These are phyloP conservation scores for Todus mexicanus DNA, from an alignment of 2,797 vertebrate genomes.

Conservation along the genomic window DNA sequence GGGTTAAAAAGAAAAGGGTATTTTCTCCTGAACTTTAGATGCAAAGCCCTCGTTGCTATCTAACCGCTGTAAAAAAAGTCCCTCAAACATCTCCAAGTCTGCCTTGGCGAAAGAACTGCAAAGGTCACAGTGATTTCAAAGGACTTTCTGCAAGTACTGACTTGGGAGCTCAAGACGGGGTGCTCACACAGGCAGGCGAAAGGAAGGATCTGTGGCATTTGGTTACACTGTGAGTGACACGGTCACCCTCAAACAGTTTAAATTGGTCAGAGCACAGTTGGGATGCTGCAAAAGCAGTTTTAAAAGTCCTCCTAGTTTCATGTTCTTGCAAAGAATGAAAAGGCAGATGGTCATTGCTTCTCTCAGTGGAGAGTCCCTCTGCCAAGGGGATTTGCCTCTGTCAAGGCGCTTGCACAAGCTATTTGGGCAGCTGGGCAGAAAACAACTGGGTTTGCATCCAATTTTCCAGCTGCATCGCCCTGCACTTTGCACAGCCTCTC, in stretches of 20 bases:
- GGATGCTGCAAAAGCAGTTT: neutral
- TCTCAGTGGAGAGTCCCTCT: neutral
- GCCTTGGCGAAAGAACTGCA: neutral
- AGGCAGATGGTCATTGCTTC: neutral
- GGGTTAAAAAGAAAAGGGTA: neutral
- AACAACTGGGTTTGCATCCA: neutral
- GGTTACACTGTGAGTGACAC: fast-evolving
- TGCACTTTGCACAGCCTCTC: neutral
- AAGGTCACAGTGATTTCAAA: neutral
- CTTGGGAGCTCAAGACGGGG: neutral
- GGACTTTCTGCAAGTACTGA: neutral
- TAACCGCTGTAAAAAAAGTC: neutral
- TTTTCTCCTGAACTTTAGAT: neutral
- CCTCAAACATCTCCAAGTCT: neutral
- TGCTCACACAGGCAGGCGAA: neutral
- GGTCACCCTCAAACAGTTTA: neutral
- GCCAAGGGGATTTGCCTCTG: too few relatives aligned
- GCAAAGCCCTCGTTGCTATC: neutral
- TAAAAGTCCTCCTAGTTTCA: neutral
- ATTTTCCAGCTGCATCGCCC: neutral
- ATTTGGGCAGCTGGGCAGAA: neutral
- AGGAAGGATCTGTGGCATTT: neutral
- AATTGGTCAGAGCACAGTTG: neutral
- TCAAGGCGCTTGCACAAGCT: neutral
- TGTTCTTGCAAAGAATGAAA: neutral